phyloP scores from a whole-genome alignment of 2,888 invertebrate genomes.

The Leptopterna dolabrata region DNA sequence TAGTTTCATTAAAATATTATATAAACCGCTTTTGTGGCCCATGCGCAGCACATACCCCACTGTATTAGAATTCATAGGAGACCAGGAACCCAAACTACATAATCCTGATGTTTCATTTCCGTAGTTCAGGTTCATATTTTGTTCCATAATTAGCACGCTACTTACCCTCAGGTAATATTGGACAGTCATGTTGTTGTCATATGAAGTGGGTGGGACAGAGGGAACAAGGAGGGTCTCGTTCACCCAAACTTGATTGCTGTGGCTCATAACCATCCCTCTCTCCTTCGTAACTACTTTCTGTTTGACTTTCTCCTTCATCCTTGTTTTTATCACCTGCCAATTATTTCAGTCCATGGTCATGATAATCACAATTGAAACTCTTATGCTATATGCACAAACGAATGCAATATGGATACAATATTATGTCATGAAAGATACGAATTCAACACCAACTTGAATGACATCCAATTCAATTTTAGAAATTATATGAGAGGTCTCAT shows the following conservation, averaged over 20 bases:
- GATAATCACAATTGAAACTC: too few species aligned
- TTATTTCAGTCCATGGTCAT: too few species aligned
- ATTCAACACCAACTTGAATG: not conserved
- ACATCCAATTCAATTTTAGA: not conserved
- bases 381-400: too few species aligned
- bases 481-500: not conserved
- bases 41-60: too few species aligned
- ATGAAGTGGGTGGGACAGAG: not conserved
- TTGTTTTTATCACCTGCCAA: not conserved
- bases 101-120: too few species aligned
- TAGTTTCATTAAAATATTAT: too few species aligned
- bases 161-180: not conserved
- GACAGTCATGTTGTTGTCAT: not conserved
- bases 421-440: not conserved
- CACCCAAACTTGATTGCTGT: not conserved
- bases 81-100: too few species aligned
- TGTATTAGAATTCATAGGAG: too few species aligned
- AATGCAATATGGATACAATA: not conserved
- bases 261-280: not conserved
- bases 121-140: too few species aligned
- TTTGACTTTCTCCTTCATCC: not conserved
- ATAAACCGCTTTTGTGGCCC: too few species aligned
- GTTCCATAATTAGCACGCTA: not conserved
- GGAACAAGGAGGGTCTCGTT: not conserved
- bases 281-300: not conserved